Evolutionary conservation across 2,113 vertebrate species (phyloP), one percentile per base, ranked within the genome.

Genomic region (Ammodytes marinus): DNA sequence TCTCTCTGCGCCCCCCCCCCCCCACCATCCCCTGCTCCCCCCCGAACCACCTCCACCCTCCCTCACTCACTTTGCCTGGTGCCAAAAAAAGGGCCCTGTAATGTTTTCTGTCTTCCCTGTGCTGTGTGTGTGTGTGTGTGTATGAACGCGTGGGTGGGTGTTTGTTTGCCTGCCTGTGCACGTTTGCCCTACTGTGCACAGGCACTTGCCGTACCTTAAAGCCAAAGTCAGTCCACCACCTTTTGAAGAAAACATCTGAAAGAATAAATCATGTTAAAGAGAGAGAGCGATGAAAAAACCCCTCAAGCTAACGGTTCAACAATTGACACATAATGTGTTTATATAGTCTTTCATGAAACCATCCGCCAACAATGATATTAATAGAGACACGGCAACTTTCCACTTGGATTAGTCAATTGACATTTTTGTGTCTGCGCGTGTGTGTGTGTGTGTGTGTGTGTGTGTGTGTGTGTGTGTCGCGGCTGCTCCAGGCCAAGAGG

Each of bases 11-110:
- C 66, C 42, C 42, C 42, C 68, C n/a, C 39, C 43, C 52, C 60
- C 35, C 40, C 95, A 54, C 58, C 60, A 12, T 69, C 87, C 95
- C 95, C 95, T 95, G 95, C 95, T 81, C 73, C 84, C 79, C 79
- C 79, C 95, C 95, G 27, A 12, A 73, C 87, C 95, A 95, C 95
- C 95, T 95, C 95, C 83, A 75, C 84, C 79, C 89, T 80, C 95
- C 95, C 95, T 92, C 27, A n/a, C 96, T 96, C 94, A 79, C 94
- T 52, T 93, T 95, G 96, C 95, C 94, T 95, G 95, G 96, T 98
- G 96, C 97, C 96, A 97, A 97, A 97, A 97, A 97, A 90, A 95
- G 94, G 80, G 83, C 86, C 94, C 94, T 96, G 96, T 95, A 96
- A 96, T 96, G 95, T 96, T 96, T 90, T 96, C 96, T 96, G 96